A percentile compares a stretch with the other conserved stretches of the same genome.
Conservation (phyloP, 1,140 invertebrate species). For the Drosophila tropicalis region DNA sequence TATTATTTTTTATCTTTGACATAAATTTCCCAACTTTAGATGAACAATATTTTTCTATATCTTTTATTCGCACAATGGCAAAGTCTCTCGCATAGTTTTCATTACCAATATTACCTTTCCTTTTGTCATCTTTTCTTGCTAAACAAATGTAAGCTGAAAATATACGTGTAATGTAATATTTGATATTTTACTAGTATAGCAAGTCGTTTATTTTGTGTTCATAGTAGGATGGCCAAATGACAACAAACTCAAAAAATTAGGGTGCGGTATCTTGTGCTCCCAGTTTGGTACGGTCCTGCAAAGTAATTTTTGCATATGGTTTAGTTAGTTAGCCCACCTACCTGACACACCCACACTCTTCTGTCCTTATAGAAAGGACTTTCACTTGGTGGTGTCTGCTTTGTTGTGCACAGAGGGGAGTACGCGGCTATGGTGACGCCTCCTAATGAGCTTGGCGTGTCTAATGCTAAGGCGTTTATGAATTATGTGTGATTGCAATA, state of each 20-base stretch:
- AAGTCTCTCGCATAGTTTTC: background rate
- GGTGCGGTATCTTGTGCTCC: constrained; percentile 62
- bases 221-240: constrained; percentile 45
- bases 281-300: constrained; percentile 28
- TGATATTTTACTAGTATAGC: constrained; percentile 11
- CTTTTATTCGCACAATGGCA: too few species aligned
- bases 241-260: constrained; percentile 65
- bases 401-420: background rate
- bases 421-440: background rate
- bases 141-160: constrained; percentile 13
- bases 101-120: constrained; percentile 5
- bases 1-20: too few species aligned
- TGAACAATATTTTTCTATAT: too few species aligned
- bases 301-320: constrained; percentile 71
- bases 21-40: too few species aligned
- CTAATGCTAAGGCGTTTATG: background rate
- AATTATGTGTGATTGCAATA: constrained; percentile 20
- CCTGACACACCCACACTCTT: constrained; percentile 58
- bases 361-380: background rate
- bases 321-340: constrained; percentile 58
- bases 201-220: constrained; percentile 10
- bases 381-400: background rate
- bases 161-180: constrained; percentile 4
- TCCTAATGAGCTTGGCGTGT: constrained; percentile 17
- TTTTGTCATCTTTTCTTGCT: constrained; percentile 8